Percentiles rank a stretch among this genome's conserved stretches.
Conservation (phyloP, 2,797 vertebrate genomes). For the Agapornis canus region DNA sequence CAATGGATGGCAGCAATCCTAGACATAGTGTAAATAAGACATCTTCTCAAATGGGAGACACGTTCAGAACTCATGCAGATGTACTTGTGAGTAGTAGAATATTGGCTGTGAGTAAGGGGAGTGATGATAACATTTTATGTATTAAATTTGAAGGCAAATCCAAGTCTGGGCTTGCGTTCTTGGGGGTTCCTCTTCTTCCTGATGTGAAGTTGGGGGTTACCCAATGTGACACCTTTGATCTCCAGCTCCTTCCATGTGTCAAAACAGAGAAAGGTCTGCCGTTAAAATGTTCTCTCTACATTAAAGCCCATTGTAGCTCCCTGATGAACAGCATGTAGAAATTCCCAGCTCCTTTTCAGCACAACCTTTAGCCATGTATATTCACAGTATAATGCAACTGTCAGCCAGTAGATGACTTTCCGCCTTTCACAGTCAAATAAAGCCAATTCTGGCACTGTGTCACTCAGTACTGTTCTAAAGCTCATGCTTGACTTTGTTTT, state of each 20-base stretch:
- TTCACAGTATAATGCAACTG: background rate
- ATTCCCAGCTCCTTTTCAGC: background rate
- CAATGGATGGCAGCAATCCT: conserved; percentile 44
- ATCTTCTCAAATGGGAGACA: background rate
- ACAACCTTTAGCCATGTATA: background rate
- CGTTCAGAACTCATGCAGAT: background rate
- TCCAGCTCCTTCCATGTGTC: background rate
- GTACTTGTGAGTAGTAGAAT: background rate
- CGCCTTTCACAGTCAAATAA: background rate
- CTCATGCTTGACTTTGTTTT: background rate
- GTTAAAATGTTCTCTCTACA: background rate
- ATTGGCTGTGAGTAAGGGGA: background rate
- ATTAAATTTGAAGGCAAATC: background rate
- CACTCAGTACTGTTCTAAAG: background rate
- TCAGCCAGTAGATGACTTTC: background rate
- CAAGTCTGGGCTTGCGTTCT: background rate
- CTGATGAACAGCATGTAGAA: background rate
- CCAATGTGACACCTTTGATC: background rate
- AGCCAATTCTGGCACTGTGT: background rate
- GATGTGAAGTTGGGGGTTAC: background rate
- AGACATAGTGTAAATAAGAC: conserved; percentile 53
- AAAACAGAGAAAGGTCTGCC: background rate
- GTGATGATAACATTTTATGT: background rate
- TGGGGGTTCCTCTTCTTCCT: background rate
- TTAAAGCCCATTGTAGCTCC: background rate